These are phyloP conservation scores for Trichonephila inaurata DNA, from an alignment of 1,140 invertebrate species.

Conservation along the genomic window DNA sequence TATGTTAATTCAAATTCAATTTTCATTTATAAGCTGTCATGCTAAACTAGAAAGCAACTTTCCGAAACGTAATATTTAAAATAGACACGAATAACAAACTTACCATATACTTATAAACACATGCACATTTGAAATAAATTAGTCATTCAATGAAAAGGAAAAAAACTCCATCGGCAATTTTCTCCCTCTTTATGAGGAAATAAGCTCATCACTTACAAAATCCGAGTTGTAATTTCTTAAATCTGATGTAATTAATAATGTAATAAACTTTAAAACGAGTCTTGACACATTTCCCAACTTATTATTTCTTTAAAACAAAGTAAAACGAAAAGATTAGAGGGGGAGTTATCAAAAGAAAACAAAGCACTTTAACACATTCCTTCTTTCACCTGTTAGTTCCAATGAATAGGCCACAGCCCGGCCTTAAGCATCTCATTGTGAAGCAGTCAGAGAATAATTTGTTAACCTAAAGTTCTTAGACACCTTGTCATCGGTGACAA, in stretches of 20 bases:
- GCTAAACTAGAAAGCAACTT: too few relatives aligned
- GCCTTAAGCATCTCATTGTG: constrained; percentile 44
- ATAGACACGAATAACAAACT: too few relatives aligned
- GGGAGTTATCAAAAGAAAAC: constrained; percentile 24
- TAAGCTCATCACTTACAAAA: not conserved
- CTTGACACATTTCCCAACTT: not conserved
- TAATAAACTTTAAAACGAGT: not conserved
- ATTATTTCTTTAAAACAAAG: not conserved
- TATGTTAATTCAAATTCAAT: too few relatives aligned
- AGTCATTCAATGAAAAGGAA: too few relatives aligned
- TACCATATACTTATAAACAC: too few relatives aligned
- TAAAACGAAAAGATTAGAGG: constrained; percentile 10
- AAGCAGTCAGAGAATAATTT: constrained; percentile 46
- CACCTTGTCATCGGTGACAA: constrained; percentile 72
- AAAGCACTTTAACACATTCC: not conserved
- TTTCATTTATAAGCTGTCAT: too few relatives aligned
- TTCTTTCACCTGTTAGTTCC: constrained; percentile 58
- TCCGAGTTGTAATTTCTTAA: constrained; percentile 11
- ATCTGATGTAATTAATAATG: not conserved
- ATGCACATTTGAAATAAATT: too few relatives aligned
- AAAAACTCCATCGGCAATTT: too few relatives aligned
- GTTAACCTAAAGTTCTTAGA: constrained; percentile 70
- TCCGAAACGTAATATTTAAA: too few relatives aligned
- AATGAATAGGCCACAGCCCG: constrained; percentile 11
- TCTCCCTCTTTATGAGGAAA: too few relatives aligned